phyloP scores from a whole-genome alignment of 2,888 invertebrate species.

The Cephus nigrinus region DNA sequence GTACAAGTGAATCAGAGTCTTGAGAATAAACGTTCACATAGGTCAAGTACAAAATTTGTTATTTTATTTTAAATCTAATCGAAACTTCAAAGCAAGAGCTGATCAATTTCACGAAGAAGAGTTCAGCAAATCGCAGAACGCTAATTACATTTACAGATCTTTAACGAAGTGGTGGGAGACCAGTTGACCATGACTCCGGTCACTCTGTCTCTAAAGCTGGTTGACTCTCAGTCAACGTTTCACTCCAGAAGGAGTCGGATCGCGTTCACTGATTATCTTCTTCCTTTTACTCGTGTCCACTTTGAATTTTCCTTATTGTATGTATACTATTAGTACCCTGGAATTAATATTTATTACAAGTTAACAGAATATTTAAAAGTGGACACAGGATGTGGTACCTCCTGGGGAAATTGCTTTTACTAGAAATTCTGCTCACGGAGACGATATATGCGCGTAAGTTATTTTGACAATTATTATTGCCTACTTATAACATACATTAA shows the following conservation, averaged over 20 bases:
- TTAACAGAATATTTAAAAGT: neutral
- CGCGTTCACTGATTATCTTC: neutral
- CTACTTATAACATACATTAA: neutral
- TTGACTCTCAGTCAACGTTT: conserved; percentile 11
- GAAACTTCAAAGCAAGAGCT: neutral
- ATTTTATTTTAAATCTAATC: neutral
- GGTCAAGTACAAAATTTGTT: neutral
- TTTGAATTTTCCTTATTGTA: neutral
- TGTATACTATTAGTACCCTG: neutral
- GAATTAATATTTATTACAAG: neutral
- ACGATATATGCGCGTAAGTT: neutral
- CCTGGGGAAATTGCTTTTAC: neutral
- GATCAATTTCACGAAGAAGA: neutral
- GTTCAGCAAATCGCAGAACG: neutral
- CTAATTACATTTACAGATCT: neutral
- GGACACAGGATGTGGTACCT: neutral
- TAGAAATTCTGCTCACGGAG: neutral
- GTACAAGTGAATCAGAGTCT: neutral
- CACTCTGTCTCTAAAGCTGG: conserved; percentile 2
- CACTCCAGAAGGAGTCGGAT: conserved; percentile 8
- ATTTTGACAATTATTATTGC: neutral
- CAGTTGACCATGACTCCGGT: conserved; percentile 55
- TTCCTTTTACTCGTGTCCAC: neutral
- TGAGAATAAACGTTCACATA: neutral
- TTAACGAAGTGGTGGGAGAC: conserved; percentile 44